A percentile compares a stretch with the other conserved stretches of the same genome.
Conservation (phyloP, 2,888 invertebrate species). For the Apamea crenata region DNA sequence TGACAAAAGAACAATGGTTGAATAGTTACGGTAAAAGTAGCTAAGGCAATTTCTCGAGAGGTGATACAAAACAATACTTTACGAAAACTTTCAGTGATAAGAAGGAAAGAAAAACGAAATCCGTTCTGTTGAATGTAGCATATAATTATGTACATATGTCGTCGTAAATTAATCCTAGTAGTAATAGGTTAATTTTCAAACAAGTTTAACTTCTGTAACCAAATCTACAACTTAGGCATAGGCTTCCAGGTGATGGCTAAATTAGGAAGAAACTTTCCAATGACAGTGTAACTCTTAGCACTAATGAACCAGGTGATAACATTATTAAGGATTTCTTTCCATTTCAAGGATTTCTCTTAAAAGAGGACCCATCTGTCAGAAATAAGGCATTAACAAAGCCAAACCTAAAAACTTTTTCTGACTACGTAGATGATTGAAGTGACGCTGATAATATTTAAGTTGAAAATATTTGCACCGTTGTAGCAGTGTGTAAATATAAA, state of each 20-base stretch:
- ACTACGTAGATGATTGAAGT: not conserved
- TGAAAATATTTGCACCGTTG: not conserved
- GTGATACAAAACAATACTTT: slow-evolving; percentile 14
- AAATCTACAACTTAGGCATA: not conserved
- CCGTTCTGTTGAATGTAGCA: not conserved
- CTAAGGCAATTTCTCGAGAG: not conserved
- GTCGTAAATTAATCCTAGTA: not conserved
- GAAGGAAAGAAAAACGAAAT: not conserved
- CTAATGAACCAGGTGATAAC: slow-evolving; percentile 6
- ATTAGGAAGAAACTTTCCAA: slow-evolving; percentile 15
- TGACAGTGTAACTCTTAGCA: not conserved
- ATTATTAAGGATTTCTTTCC: no score
- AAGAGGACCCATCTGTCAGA: not conserved
- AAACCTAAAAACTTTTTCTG: not conserved
- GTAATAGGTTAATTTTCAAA: not conserved
- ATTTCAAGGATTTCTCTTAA: not conserved
- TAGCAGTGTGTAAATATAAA: not conserved
- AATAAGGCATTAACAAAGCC: slow-evolving; percentile 8
- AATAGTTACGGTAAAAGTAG: slow-evolving; percentile 21
- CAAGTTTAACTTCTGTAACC: slow-evolving; percentile 5
- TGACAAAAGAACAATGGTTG: slow-evolving; percentile 14
- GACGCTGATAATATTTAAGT: not conserved
- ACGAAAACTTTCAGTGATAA: not conserved
- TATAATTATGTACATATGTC: not conserved
- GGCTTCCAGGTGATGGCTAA: not conserved